phyloP scores from a whole-genome alignment of 2,113 vertebrate species.

The Pandion haliaetus region DNA sequence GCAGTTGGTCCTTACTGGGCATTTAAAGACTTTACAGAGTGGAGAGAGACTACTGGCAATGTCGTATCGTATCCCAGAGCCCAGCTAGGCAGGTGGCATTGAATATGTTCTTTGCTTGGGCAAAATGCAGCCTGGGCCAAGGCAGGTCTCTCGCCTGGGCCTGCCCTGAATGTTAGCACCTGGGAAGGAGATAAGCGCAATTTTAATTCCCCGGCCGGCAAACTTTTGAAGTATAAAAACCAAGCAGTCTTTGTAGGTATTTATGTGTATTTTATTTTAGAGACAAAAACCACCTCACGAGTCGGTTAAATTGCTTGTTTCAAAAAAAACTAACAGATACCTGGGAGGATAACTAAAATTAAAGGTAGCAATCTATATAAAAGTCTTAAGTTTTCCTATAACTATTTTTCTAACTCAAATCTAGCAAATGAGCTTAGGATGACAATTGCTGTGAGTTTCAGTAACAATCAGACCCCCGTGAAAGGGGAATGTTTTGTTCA shows the following conservation, averaged over 20 bases:
- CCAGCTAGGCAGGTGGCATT: background rate
- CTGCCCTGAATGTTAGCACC: background rate
- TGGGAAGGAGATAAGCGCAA: background rate
- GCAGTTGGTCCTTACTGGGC: background rate
- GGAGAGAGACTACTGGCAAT: background rate
- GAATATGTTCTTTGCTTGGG: background rate
- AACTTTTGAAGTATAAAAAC: background rate
- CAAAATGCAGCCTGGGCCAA: background rate
- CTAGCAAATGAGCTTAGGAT: background rate
- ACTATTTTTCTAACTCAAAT: background rate
- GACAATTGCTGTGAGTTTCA: background rate
- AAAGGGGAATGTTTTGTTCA: background rate
- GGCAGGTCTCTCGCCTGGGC: background rate
- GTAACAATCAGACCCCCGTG: background rate
- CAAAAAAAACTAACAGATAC: background rate
- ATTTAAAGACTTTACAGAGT: background rate
- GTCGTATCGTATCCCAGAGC: rapidly evolving
- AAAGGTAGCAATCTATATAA: background rate
- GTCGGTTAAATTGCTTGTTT: background rate
- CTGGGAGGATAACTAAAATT: background rate
- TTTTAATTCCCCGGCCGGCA: background rate
- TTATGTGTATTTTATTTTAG: background rate
- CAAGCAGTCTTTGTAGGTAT: background rate
- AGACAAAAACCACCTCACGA: background rate
- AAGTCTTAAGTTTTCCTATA: background rate